Percentiles rank a stretch among this genome's conserved stretches.
Conservation (phyloP, 2,797 vertebrate genomes). For the Chromis chromis region DNA sequence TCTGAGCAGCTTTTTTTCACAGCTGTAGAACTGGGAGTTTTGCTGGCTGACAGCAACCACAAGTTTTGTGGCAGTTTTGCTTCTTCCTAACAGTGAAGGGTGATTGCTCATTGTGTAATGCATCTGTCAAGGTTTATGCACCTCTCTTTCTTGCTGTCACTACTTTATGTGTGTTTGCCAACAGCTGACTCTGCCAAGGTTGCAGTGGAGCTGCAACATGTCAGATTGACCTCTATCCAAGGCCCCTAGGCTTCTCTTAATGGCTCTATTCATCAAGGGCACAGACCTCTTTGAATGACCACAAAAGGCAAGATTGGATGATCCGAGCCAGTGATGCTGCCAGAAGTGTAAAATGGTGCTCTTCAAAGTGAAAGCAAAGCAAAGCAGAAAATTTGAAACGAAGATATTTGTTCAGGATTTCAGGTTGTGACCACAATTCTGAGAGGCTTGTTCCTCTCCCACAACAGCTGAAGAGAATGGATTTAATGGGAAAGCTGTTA, state of each 20-base stretch:
- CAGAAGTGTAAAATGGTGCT: conserved; percentile 4
- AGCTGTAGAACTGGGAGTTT: conserved; percentile 8
- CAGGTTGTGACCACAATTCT: conserved; percentile 3
- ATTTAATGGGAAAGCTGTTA: conserved; percentile 67
- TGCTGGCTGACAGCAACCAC: not conserved
- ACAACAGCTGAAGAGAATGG: conserved; percentile 63
- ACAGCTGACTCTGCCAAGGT: conserved; percentile 17
- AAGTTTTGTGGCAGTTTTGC: conserved; percentile 14
- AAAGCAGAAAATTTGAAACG: conserved; percentile 15
- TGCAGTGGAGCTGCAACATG: conserved; percentile 10
- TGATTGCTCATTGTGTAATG: not conserved
- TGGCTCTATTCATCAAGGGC: conserved; percentile 52
- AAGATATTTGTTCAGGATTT: conserved; percentile 29
- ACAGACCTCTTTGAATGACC: conserved; percentile 33
- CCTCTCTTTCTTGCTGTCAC: not conserved
- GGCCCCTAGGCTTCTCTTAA: conserved; percentile 45
- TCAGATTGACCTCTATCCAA: conserved; percentile 11
- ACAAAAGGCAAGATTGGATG: conserved; percentile 27
- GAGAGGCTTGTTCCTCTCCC: conserved; percentile 24
- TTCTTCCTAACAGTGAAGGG: not conserved
- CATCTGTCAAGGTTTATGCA: not conserved
- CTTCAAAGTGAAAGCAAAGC: conserved; percentile 20
- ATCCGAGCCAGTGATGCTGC: conserved; percentile 11
- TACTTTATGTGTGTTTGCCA: conserved; percentile 6
- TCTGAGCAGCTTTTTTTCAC: conserved; percentile 19